Base-by-base conservation (phyloP, 2,888 invertebrate genomes). In the Acheta domesticus region DNA sequence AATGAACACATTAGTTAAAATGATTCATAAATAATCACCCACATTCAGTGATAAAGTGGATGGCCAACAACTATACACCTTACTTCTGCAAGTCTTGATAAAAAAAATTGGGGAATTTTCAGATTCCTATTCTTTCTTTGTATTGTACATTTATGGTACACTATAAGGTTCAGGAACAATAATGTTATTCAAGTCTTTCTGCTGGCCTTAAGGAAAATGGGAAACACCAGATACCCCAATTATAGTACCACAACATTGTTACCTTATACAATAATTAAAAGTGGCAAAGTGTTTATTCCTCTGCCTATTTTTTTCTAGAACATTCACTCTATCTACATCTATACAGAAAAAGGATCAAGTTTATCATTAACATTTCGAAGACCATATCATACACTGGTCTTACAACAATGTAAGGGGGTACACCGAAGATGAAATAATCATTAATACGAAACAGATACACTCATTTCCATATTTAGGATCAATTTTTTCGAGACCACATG, bases 161-260 rank as follows among this genome's bases (percentile, higher is more conserved):
- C 36, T 36, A 36, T 36, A 62, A 62, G 62, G 62, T 62, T 62
- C 62, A 62, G 62, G 62, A 62, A 62, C 62, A 62, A n/a, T 62
- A 19, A 19, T 19, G 62, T 62, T 19, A 62, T n/a, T 62, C n/a
- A 62, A 12, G 62, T 62, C 62, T 62, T 62, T 62, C n/a, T 62
- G 62, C 62, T 62, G 62, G 62, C 14, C 62, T 62, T 62, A n/a
- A 14, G n/a, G 62, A 62, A 19, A 62, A 62, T 36, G 36, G 14
- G n/a, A 62, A 62, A 62, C 16, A 62, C 62, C 62, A 62, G 62
- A 62, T 62, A 62, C 62, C 62, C 62, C 62, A 62, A 62, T 62
- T n/a, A 12, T 62, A 62, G 62, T n/a, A 62, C 36, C 36, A 36
- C 36, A 36, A 36, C 36, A 36, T 8, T 36, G 36, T 36, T 36